Conservation (phyloP, 2,113 vertebrate genomes). For the Sphyrna mokarran region DNA sequence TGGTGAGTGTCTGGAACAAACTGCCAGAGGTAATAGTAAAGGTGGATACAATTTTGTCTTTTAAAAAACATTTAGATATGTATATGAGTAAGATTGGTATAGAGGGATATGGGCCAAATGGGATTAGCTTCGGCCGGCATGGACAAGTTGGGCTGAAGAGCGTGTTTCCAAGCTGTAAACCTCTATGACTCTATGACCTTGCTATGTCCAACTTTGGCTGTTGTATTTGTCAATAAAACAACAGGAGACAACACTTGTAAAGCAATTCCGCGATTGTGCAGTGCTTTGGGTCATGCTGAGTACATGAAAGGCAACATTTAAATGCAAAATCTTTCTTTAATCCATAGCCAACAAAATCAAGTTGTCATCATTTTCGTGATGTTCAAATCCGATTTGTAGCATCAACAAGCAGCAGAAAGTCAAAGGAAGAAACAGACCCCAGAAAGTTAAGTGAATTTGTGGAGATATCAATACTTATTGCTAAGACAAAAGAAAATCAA, state of each 20-base stretch:
- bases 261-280: background rate
- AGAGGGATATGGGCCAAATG: no score
- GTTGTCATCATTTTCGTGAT: background rate
- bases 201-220: background rate
- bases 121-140: no score
- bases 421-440: background rate
- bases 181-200: background rate
- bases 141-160: no score
- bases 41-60: no score
- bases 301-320: background rate
- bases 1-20: no score
- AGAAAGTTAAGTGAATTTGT: background rate
- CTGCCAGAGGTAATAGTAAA: no score
- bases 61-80: no score
- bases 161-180: no score
- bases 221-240: no score
- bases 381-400: background rate
- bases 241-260: background rate
- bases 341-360: background rate
- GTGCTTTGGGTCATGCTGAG: background rate
- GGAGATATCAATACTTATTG: background rate
- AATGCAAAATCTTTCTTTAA: background rate
- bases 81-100: no score
- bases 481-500: background rate
- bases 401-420: background rate